phyloP scores from a whole-genome alignment of 2,797 vertebrate species.

The Oreonectes daqikongensis region DNA sequence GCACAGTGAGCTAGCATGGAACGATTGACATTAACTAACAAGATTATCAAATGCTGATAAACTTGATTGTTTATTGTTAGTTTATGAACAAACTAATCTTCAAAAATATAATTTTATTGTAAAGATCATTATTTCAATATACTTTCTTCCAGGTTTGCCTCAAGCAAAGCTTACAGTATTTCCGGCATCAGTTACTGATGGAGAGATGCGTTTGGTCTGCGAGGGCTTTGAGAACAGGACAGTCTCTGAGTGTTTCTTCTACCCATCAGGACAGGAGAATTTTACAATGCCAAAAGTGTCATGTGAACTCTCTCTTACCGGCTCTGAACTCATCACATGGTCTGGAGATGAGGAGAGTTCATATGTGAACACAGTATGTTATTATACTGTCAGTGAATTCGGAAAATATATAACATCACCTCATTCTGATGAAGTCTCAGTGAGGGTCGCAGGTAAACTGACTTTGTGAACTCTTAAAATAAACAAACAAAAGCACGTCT shows the following conservation, averaged over 20 bases:
- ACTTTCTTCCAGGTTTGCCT: neutral
- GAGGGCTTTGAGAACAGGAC: constrained; percentile 46
- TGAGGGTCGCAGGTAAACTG: constrained; percentile 2
- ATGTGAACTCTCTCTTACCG: constrained; percentile 1
- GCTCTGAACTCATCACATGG: neutral
- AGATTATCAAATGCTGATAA: no score
- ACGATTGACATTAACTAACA: no score
- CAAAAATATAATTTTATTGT: neutral
- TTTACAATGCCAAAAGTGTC: neutral
- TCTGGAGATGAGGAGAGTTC: neutral
- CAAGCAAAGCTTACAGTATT: constrained; percentile 6
- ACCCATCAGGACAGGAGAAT: neutral
- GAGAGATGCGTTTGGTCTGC: constrained; percentile 58
- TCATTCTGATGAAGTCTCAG: constrained; percentile 7
- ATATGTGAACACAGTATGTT: constrained; percentile 1
- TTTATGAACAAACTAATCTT: neutral
- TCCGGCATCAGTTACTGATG: neutral
- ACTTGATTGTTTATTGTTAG: no score
- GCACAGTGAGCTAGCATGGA: no score
- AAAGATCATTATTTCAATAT: neutral
- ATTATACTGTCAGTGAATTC: neutral
- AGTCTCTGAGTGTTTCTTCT: constrained; percentile 12
- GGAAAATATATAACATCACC: neutral
- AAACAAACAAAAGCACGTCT: no score
- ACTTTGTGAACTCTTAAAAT: no score